Percentiles rank a stretch among this genome's conserved stretches.
These are phyloP conservation scores for Phrixothrix hirtus DNA, from an alignment of 2,888 invertebrate genomes.

Conservation along the genomic window DNA sequence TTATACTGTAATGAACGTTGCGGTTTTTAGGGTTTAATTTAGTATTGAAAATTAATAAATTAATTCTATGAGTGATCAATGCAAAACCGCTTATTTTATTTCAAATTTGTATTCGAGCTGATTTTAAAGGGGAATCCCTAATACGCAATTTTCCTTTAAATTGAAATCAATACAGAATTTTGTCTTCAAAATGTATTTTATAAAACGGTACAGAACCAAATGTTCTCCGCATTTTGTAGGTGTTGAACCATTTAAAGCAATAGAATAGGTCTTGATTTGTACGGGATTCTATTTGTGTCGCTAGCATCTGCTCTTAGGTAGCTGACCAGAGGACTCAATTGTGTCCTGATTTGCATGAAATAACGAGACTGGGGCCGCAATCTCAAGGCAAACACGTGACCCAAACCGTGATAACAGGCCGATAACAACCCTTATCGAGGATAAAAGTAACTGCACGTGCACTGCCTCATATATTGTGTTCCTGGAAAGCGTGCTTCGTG, in stretches of 20 bases:
- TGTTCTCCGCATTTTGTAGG: not conserved
- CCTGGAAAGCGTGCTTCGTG: conserved; percentile 40
- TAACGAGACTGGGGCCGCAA: conserved; percentile 46
- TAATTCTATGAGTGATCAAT: no score
- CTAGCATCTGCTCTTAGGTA: conserved; percentile 35
- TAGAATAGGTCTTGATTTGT: not conserved
- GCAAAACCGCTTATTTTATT: no score
- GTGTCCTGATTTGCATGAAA: conserved; percentile 49
- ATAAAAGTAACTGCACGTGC: conserved; percentile 33
- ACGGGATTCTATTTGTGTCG: conserved; percentile 20
- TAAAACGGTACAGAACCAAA: not conserved
- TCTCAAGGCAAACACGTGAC: conserved; percentile 44
- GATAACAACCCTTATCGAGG: conserved; percentile 42
- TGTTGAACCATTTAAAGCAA: not conserved
- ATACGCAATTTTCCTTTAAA: no score
- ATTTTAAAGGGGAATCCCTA: no score
- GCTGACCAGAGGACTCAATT: conserved; percentile 43
- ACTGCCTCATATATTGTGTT: conserved; percentile 36
- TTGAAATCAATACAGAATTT: no score
- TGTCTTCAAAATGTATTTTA: no score
- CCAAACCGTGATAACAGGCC: conserved; percentile 43
- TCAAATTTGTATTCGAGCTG: no score
- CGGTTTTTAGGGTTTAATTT: no score
- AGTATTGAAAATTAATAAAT: no score
- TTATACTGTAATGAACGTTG: no score